Base-by-base conservation (phyloP, 1,140 invertebrate genomes). In the Drosophila melanogaster region DNA sequence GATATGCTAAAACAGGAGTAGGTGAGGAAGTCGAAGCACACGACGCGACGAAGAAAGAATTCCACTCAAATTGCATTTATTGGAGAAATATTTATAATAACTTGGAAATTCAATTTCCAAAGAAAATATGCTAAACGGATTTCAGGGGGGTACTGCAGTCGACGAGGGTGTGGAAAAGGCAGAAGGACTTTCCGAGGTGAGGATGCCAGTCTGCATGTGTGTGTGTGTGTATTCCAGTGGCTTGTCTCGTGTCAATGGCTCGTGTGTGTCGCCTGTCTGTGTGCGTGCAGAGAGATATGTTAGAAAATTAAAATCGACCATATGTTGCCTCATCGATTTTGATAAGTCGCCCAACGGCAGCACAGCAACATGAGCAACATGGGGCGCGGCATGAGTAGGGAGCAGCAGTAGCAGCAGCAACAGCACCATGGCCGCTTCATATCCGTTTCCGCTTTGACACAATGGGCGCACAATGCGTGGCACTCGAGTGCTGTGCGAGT, bases 271-370 rank as follows among this genome's bases (percentile, higher is more conserved):
- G 70, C 37, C 35, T 51, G 15, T 80, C 64, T 50, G 50, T 74
- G 61, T 41, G 44, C 43, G 64, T 57, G 40, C 55, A 38, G 54
- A 77, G 74, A 77, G 75, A 77, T 81, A 74, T 83, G 79, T 78
- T 79, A 89, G 84, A 86, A 86, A 86, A 86, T 86, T 86, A 89
- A 86, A 86, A 86, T 86, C 72, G 72, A 73, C 84, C 84, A 87
- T 87, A 87, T 87, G 84, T 80, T 87, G 84, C 84, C 84, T 71
- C 84, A 87, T 87, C 84, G 84, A 87, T 87, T 89, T 87, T 87
- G 84, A 87, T 79, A 83, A 86, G 84, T 76, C 84, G 76, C 66
- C 69, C 50, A 30, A 10, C 30, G 46, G 37, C 38, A 50, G 53
- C 35, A 35, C 26, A 55, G 53, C 41, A 26, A 59, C 37, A 66